Evolutionary conservation across 2,797 vertebrate species (phyloP).

Genomic region (Anas capensis): DNA sequence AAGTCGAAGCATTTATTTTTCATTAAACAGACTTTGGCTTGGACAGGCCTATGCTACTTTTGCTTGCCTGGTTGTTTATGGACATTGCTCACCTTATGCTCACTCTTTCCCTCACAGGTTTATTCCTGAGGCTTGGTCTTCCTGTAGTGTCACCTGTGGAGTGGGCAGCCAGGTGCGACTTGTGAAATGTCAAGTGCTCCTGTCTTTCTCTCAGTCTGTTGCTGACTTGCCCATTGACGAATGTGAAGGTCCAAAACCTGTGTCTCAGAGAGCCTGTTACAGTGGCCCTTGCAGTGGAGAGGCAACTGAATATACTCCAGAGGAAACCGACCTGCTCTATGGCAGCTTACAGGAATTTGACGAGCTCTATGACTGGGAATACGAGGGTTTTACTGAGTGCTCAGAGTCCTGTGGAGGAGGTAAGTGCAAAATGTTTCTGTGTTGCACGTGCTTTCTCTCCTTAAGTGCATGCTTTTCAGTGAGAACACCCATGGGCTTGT

Average conservation of each 20-base stretch:
- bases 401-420: conserved; percentile 94
- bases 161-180: conserved; percentile 86
- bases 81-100: conserved; percentile 32
- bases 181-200: conserved; percentile 92
- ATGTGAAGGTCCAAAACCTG: conserved; percentile 89
- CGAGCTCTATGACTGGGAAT: conserved; percentile 94
- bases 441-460: neutral
- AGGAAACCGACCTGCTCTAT: conserved; percentile 65
- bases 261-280: conserved; percentile 86
- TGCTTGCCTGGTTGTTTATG: neutral
- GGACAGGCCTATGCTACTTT: neutral
- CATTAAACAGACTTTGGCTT: neutral
- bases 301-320: conserved; percentile 58
- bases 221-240: conserved; percentile 93
- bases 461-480: neutral
- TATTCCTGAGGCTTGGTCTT: conserved; percentile 90
- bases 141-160: conserved; percentile 92
- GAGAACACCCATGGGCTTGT: neutral
- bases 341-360: conserved; percentile 79
- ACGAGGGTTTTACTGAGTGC: conserved; percentile 93
- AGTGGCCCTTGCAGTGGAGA: conserved; percentile 85
- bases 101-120: conserved; percentile 82
- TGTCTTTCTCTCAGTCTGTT: conserved; percentile 94
- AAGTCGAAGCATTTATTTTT: neutral
- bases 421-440: conserved; percentile 65